phyloP scores from a whole-genome alignment of 2,113 vertebrate genomes.

The Mesoclemmys tuberculata region DNA sequence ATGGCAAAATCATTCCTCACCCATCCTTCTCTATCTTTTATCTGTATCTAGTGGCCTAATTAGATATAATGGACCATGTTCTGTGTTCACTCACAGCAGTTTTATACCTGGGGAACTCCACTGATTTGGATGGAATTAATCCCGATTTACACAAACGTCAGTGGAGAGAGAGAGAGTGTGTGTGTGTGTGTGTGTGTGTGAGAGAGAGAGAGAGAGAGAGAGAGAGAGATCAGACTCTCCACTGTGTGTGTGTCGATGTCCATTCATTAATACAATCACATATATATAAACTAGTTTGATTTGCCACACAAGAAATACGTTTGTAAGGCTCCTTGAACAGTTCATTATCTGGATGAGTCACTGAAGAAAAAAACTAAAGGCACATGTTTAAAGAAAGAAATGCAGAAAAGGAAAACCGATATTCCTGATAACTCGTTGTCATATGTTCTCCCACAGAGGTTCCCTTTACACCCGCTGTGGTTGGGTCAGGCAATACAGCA shows the following conservation, averaged over 20 bases:
- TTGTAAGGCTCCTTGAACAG: background rate
- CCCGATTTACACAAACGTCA: background rate
- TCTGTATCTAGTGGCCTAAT: background rate
- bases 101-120: background rate
- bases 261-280: background rate
- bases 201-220: too few species aligned
- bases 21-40: background rate
- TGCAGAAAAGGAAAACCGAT: background rate
- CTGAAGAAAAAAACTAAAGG: background rate
- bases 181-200: background rate
- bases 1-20: background rate
- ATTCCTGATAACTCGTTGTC: background rate
- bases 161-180: background rate
- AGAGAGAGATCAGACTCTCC: too few species aligned
- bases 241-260: background rate
- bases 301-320: background rate
- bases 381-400: background rate
- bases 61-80: background rate
- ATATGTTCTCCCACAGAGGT: background rate
- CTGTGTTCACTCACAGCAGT: background rate
- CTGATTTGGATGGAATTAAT: background rate
- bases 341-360: background rate
- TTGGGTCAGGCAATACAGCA: background rate
- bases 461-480: background rate
- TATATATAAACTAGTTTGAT: background rate